Evolutionary conservation across 2,797 vertebrate species (phyloP), one percentile per base, ranked within the genome.

Genomic region (Sciaenops ocellatus): DNA sequence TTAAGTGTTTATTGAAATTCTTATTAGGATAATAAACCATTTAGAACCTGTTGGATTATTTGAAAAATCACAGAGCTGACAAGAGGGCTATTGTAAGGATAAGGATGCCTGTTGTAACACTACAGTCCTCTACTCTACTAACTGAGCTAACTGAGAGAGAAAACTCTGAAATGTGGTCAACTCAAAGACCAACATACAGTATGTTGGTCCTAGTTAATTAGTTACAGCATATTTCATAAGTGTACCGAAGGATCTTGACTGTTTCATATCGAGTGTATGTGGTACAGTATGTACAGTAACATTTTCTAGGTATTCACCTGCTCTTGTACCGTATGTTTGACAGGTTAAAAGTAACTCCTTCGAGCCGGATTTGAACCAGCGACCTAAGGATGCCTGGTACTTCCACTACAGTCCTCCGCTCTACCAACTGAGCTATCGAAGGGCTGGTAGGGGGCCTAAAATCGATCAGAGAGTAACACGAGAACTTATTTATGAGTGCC

Each of bases 341-440:
- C 34, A 38, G 34, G 34, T 22, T 11, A 85, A 76, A 81, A 60
- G 0, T 0, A 6, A 3, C 20, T 76, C 73, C 76, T 82, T 74
- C 56, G 76, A 79, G 82, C 52, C 68, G 28, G 78, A 84, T 78
- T 86, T 63, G 70, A 87, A 76, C 79, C 69, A 79, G 71, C 75
- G 60, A 79, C 72, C 85, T 81, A 78, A 78, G 76, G 73, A 83
- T 86, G 15, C 24, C 73, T 48, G 12, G 2, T 1, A 2, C 20
- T 4, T 0, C 55, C 75, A 20, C 77, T 80, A 77, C 69, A 78
- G 70, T 83, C 69, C 80, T 76, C 73, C 73, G 65, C 76, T 74
- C 75, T 78, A 69, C 75, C 74, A 74, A 69, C 72, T 73, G 67
- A 81, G 78, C 69, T 65, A 74, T 82, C 72, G 38, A 77, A 73